A percentile compares a stretch with the other conserved stretches of the same genome.
phyloP scores from a whole-genome alignment of 2,113 vertebrate genomes.

The Lonchura striata region DNA sequence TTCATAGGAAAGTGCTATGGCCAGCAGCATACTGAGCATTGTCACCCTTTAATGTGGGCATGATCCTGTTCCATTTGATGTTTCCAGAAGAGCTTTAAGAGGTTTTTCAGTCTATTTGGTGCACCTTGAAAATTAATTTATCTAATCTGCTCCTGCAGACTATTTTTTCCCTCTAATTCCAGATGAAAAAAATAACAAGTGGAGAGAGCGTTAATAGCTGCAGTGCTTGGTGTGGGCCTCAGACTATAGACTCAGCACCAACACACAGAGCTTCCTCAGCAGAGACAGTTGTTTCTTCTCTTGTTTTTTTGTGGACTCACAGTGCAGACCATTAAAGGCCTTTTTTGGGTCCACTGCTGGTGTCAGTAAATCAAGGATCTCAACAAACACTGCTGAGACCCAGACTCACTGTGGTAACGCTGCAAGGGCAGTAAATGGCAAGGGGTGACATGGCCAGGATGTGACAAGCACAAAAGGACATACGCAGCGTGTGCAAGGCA shows the following conservation, averaged over 20 bases:
- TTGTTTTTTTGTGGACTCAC: neutral
- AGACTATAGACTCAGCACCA: neutral
- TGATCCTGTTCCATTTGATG: neutral
- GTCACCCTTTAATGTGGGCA: neutral
- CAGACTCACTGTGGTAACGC: neutral
- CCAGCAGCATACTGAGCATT: neutral
- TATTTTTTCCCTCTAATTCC: neutral
- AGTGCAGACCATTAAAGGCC: neutral
- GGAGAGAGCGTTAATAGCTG: neutral
- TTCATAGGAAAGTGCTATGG: neutral
- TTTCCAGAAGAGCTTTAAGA: neutral
- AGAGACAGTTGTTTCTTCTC: neutral
- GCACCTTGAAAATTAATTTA: neutral
- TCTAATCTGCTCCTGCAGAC: neutral
- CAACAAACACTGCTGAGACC: neutral
- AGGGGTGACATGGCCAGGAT: accelerated
- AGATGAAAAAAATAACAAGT: neutral
- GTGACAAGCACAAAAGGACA: neutral
- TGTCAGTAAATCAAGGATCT: neutral
- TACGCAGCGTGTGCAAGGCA: accelerated
- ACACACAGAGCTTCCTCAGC: neutral
- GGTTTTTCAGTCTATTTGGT: neutral
- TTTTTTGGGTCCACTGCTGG: neutral
- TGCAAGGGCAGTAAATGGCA: neutral
- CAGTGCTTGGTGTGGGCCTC: neutral